Base-by-base conservation (phyloP, 2,113 vertebrate genomes). In the Rafetus swinhoei region DNA sequence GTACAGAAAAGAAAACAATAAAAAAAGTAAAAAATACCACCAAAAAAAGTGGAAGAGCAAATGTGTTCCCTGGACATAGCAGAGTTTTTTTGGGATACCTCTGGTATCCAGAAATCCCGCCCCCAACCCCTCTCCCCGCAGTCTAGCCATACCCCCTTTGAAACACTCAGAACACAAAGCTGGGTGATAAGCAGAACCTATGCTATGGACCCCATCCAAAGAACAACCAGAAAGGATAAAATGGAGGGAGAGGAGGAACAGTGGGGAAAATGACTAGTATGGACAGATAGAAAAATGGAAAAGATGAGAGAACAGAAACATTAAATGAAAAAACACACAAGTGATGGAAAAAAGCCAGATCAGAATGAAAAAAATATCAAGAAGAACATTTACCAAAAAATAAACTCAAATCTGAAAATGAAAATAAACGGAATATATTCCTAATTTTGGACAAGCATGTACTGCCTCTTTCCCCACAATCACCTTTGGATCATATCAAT, bases 181-280 rank as follows among this genome's bases (percentile, higher is more conserved):
- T 77, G 24, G 21, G 83, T 11, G 29, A 52, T 91, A 85, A 80
- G 52, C 35, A 81, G 59, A 90, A 55, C 19, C 60, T 88, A 35
- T 84, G 82, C n/a, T 50, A 81, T 10, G 79, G 60, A 18, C 18
- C 60, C 2, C 2, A 60, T 57, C 13, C 81, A 88, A 95, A 85
- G 39, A 87, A 92, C 87, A 74, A n/a, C 1, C 92, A 93, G 90
- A 45, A 77, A 93, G 85, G 84, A 0, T 0, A 55, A 62, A 14
- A 22, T 55, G 81, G 81, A 0, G 0, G 60, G 62, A 84, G 25
- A 4, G 62, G 55, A 79, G 2, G 39, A 32, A n/a, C 85, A 16
- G n/a, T 84, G 15, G 29, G 16, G 54, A 85, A 87, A 3, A 53
- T 59, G 25, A 90, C 1, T 16, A 14, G 72, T 87, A 89, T 89